phyloP scores from a whole-genome alignment of 2,888 invertebrate species.

The Hetaerina titia region DNA sequence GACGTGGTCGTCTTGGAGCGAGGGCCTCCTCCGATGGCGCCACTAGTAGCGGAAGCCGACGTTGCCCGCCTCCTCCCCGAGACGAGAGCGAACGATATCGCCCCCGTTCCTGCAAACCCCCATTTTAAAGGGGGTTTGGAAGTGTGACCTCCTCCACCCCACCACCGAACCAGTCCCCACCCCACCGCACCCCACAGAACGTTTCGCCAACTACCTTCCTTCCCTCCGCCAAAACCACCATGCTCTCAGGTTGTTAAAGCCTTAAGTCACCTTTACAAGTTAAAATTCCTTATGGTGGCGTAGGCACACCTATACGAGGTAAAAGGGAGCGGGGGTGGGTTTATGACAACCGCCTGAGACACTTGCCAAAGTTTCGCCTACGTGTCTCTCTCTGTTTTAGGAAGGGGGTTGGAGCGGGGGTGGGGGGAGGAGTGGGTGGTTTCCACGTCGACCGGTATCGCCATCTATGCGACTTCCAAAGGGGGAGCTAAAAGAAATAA shows the following conservation, averaged over 20 bases:
- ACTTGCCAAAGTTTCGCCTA: conserved; percentile 56
- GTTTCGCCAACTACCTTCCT: neutral
- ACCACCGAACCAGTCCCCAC: neutral
- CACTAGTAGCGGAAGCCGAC: neutral
- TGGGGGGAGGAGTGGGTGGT: neutral
- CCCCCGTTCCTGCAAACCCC: neutral
- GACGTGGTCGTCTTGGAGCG: neutral
- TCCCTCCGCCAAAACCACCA: neutral
- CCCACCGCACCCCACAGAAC: neutral
- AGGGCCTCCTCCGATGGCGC: neutral
- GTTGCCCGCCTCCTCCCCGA: neutral
- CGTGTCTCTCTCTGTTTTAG: neutral
- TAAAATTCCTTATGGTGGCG: neutral
- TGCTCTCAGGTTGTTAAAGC: neutral
- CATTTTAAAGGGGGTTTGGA: too few species aligned
- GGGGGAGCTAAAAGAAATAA: conserved; percentile 13
- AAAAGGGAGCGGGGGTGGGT: neutral
- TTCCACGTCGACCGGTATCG: neutral
- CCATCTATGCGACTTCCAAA: neutral
- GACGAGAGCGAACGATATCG: neutral
- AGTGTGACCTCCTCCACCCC: neutral
- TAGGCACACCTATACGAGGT: neutral
- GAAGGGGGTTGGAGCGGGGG: neutral
- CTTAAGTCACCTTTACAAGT: conserved; percentile 15
- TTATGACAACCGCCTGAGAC: conserved; percentile 50